phyloP scores from a whole-genome alignment of 2,113 vertebrate species.

The Casuarius casuarius region DNA sequence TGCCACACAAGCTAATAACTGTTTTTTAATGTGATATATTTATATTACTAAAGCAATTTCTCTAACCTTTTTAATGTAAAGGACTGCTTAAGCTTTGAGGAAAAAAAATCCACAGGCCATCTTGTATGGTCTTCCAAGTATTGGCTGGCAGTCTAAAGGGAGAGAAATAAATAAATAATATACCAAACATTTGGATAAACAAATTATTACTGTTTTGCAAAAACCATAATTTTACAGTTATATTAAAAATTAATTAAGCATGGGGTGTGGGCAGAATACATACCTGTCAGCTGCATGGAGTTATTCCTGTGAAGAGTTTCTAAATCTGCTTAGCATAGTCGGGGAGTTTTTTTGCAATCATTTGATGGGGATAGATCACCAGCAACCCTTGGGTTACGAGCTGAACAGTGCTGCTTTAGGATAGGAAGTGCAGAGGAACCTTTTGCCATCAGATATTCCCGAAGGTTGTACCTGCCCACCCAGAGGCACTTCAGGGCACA shows the following conservation, averaged over 20 bases:
- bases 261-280: not conserved
- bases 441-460: not conserved
- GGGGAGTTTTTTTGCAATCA: not conserved
- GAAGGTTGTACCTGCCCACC: not conserved
- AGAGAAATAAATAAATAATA: not conserved
- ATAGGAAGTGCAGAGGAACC: not conserved
- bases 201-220: not conserved
- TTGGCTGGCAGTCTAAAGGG: not conserved
- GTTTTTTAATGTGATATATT: not conserved
- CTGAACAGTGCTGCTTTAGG: not conserved
- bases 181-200: not conserved
- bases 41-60: not conserved
- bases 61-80: not conserved
- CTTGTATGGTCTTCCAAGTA: not conserved
- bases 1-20: not conserved
- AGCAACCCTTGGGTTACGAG: not conserved
- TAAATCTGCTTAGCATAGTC: not conserved
- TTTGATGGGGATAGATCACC: not conserved
- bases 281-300: not conserved
- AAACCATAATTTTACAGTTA: not conserved
- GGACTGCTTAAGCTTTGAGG: not conserved
- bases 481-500: not conserved
- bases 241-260: not conserved
- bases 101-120: not conserved
- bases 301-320: not conserved